Percentiles rank a stretch among this genome's conserved stretches.
phyloP scores from a whole-genome alignment of 2,888 invertebrate species.

The Spisula solida region DNA sequence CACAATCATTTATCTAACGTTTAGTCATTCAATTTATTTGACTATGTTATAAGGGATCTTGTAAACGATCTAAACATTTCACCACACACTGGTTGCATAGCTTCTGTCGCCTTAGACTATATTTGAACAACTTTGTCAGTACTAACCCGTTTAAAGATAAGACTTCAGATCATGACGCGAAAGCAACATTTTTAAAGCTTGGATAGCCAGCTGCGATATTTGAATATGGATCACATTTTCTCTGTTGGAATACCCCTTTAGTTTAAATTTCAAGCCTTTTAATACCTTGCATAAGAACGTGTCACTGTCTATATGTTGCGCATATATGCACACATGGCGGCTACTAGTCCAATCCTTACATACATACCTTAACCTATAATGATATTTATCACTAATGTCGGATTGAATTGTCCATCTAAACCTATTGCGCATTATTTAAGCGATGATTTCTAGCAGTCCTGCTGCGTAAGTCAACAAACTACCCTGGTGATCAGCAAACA shows the following conservation, averaged over 20 bases:
- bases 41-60: neutral
- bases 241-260: conserved; percentile 16
- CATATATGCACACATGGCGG: conserved; percentile 4
- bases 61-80: conserved; percentile 3
- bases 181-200: neutral
- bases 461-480: conserved; percentile 13
- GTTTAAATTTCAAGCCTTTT: conserved; percentile 1
- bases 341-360: neutral
- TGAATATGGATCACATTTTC: conserved; percentile 20
- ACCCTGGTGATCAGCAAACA: conserved; percentile 9
- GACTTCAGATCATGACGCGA: neutral
- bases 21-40: neutral
- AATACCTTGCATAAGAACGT: neutral
- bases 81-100: neutral
- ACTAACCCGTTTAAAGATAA: neutral
- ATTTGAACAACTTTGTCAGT: neutral
- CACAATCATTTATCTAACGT: neutral
- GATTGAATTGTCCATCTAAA: neutral
- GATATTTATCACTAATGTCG: conserved; percentile 4
- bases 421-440: neutral
- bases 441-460: neutral
- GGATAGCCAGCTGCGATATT: conserved; percentile 14
- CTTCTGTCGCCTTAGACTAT: neutral
- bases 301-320: neutral
- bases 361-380: neutral